Conservation (phyloP, 2,113 vertebrate genomes). For the Coptodon rendalli region DNA sequence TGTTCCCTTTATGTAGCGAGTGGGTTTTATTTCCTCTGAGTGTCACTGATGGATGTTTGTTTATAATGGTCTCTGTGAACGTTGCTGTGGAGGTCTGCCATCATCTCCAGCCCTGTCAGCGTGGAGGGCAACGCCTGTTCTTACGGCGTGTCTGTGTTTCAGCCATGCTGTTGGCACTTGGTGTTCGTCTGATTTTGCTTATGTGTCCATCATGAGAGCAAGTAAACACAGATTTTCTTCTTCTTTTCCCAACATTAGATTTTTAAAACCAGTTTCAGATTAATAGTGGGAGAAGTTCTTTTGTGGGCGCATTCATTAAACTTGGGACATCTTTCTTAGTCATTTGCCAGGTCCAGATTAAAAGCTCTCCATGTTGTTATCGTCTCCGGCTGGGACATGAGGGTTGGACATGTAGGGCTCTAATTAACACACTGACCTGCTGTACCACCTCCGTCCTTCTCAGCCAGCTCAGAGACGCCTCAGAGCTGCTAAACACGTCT, state of each 20-base stretch:
- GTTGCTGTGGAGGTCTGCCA: neutral
- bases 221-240: conserved; percentile 1
- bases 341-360: accelerated
- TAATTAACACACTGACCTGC: conserved; percentile 11
- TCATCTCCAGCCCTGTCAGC: neutral
- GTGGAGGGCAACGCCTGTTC: neutral
- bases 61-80: neutral
- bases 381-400: neutral
- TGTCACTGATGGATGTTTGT: neutral
- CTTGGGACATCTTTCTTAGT: neutral
- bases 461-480: neutral
- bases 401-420: neutral
- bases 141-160: neutral
- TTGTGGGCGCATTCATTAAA: neutral
- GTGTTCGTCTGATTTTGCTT: neutral
- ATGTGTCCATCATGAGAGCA: neutral
- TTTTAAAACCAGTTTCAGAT: neutral
- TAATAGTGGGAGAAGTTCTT: neutral
- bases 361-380: neutral
- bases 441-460: neutral
- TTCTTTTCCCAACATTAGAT: neutral
- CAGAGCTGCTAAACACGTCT: neutral
- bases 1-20: neutral
- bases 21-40: neutral
- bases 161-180: neutral